phyloP scores from a whole-genome alignment of 2,888 invertebrate species.

The Ommatoiulus sabulosus region DNA sequence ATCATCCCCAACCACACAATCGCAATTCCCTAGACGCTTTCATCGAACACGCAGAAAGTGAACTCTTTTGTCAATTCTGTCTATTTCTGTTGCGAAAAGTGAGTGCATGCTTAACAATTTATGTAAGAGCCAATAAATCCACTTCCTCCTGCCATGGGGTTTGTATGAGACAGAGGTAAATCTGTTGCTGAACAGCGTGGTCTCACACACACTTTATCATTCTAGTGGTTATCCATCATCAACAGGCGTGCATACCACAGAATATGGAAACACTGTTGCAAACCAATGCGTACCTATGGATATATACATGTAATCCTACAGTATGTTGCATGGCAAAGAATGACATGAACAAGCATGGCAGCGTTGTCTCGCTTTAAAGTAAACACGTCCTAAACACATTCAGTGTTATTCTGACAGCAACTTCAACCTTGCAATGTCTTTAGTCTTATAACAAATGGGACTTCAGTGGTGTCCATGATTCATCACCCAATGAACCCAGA shows the following conservation, averaged over 20 bases:
- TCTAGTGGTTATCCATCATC: conserved; percentile 1
- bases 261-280: neutral
- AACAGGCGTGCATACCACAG: neutral
- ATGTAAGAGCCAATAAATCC: neutral
- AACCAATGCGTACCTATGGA: neutral
- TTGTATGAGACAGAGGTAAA: neutral
- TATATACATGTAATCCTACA: neutral
- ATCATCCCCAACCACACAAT: neutral
- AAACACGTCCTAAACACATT: neutral
- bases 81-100: neutral
- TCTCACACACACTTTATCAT: neutral
- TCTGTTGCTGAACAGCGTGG: conserved; percentile 1
- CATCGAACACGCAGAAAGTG: neutral
- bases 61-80: neutral
- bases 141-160: neutral
- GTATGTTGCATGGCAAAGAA: neutral
- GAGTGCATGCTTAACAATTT: conserved; percentile 1
- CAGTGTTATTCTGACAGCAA: neutral
- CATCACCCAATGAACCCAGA: too few species aligned
- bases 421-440: neutral
- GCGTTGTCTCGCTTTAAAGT: neutral
- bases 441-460: neutral
- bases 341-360: neutral
- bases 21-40: neutral
- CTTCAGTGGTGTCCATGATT: neutral